Evolutionary conservation across 1,140 invertebrate genomes (phyloP).

Genomic region (Drosophila suzukii): DNA sequence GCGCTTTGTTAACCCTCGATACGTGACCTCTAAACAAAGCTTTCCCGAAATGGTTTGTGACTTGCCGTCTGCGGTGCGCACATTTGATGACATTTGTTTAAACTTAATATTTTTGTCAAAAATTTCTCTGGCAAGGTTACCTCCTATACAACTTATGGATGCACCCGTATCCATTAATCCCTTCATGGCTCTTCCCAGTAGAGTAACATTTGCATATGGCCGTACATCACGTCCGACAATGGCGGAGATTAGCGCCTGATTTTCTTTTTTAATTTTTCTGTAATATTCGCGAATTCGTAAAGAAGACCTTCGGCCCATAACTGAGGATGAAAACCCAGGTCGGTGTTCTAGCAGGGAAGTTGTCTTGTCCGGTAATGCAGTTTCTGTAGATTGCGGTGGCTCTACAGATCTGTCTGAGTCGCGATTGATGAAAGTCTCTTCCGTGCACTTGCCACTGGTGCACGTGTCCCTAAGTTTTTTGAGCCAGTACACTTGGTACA

Average conservation of each 20-base stretch:
- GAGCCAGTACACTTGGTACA: neutral
- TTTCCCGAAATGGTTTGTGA: neutral
- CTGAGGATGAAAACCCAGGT: too few species aligned
- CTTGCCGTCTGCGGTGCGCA: neutral
- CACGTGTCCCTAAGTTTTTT: neutral
- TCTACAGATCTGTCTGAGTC: too few species aligned
- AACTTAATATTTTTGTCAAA: neutral
- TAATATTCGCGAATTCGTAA: too few species aligned
- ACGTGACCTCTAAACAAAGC: neutral
- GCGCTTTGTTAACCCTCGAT: neutral
- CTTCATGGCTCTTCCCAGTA: neutral
- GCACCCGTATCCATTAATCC: slow-evolving; percentile 2
- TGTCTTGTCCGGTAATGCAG: too few species aligned
- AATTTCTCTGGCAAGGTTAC: neutral
- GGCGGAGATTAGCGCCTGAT: too few species aligned
- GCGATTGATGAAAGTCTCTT: too few species aligned
- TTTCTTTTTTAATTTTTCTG: too few species aligned
- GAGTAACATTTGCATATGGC: neutral
- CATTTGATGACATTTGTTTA: neutral
- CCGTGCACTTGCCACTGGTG: neutral
- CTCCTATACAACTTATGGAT: slow-evolving; percentile 1
- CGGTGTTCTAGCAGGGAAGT: too few species aligned
- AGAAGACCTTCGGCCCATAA: too few species aligned
- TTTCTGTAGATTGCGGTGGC: too few species aligned
- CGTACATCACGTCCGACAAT: neutral